phyloP scores from a whole-genome alignment of 2,888 invertebrate species.

The Blomia tropicalis region DNA sequence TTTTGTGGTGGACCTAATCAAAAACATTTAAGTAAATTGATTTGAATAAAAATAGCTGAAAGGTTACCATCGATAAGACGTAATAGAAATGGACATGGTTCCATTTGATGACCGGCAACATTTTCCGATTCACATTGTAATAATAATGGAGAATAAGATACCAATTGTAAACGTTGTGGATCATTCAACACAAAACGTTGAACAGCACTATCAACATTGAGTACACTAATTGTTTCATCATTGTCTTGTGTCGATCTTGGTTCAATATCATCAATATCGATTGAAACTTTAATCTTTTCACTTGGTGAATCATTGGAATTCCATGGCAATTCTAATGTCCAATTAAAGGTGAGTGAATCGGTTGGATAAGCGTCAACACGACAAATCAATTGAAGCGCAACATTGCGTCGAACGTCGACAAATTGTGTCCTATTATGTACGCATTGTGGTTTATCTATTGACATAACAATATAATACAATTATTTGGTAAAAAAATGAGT shows the following conservation, averaged over 20 bases:
- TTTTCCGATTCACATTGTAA: slow-evolving; percentile 10
- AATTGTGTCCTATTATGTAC: neutral
- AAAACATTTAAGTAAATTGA: neutral
- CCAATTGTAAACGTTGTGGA: neutral
- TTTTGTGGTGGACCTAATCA: slow-evolving; percentile 13
- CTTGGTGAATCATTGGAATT: neutral
- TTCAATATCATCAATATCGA: neutral
- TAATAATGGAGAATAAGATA: neutral
- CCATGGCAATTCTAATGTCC: neutral
- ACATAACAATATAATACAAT: neutral
- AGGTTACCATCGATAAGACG: neutral
- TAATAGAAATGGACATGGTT: neutral
- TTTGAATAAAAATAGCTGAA: neutral
- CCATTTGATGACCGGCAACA: neutral
- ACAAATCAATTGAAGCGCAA: neutral
- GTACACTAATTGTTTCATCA: neutral
- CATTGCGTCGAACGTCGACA: neutral
- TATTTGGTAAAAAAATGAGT: neutral
- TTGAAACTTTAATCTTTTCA: neutral
- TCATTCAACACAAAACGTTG: neutral
- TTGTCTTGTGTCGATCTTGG: neutral
- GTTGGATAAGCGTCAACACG: neutral
- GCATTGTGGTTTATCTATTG: slow-evolving; percentile 8
- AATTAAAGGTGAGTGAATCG: neutral
- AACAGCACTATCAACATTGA: neutral